Evolutionary conservation across 2,888 invertebrate genomes (phyloP).

Genomic region (Lathronympha strigana): DNA sequence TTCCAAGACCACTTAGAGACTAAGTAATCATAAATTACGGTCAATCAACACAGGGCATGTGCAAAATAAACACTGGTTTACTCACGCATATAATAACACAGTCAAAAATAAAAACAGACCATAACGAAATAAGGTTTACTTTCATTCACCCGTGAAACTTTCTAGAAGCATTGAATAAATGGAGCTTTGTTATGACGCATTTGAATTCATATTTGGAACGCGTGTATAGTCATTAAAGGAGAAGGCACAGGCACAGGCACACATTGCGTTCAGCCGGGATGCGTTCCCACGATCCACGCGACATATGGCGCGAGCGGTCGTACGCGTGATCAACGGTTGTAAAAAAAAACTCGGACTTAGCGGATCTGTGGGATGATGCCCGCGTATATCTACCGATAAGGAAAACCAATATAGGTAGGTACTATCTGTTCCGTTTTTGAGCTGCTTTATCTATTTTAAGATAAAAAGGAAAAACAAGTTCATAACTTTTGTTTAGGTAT

Average conservation of each 20-base stretch:
- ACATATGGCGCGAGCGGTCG: constrained; percentile 80
- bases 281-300: constrained; percentile 81
- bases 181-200: constrained; percentile 50
- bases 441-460: not conserved
- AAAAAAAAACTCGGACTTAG: constrained; percentile 77
- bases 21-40: constrained; percentile 70
- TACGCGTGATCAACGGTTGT: constrained; percentile 76
- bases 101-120: constrained; percentile 41
- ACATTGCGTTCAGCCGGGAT: constrained; percentile 75
- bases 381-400: constrained; percentile 64
- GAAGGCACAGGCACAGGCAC: constrained; percentile 61
- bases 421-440: constrained; percentile 24
- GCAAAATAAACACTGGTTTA: constrained; percentile 55
- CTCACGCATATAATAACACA: constrained; percentile 8
- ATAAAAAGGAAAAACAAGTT: not conserved
- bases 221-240: constrained; percentile 62
- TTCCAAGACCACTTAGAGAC: constrained; percentile 65
- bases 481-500: no score
- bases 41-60: constrained; percentile 72
- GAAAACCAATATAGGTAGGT: constrained; percentile 50
- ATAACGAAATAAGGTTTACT: constrained; percentile 22
- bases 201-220: constrained; percentile 49
- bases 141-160: constrained; percentile 32
- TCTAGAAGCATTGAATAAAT: constrained; percentile 50
- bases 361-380: constrained; percentile 74